These are phyloP conservation scores for Andrena chrysosceles DNA, from an alignment of 2,888 invertebrate species.

Conservation along the genomic window DNA sequence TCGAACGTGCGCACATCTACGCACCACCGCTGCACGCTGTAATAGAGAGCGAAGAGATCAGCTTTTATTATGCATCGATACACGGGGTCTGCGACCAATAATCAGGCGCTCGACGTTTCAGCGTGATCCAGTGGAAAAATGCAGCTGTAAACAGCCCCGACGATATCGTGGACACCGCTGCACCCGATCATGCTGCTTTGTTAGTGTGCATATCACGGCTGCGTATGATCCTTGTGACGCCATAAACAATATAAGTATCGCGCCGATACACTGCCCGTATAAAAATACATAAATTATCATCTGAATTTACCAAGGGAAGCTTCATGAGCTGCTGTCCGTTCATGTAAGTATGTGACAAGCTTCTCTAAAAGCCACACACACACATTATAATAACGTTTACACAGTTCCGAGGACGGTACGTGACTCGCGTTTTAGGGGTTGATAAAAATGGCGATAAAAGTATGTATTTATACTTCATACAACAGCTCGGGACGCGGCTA, in stretches of 20 bases:
- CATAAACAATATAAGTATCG: slow-evolving; percentile 53
- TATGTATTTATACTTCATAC: slow-evolving; percentile 15
- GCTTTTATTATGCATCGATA: slow-evolving; percentile 26
- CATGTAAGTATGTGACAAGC: slow-evolving; percentile 77
- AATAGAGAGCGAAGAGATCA: background rate
- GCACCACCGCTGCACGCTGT: background rate
- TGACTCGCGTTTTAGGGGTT: slow-evolving; percentile 50
- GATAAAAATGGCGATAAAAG: slow-evolving; percentile 50
- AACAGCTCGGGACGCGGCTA: background rate
- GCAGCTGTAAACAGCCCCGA: slow-evolving; percentile 29
- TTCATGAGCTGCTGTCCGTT: slow-evolving; percentile 83
- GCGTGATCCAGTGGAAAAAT: slow-evolving; percentile 10
- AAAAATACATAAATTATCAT: slow-evolving; percentile 50
- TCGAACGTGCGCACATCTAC: background rate
- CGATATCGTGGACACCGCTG: slow-evolving; percentile 9
- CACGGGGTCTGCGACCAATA: slow-evolving; percentile 8
- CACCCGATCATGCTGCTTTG: slow-evolving; percentile 42
- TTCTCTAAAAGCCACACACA: slow-evolving; percentile 11
- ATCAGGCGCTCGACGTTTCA: slow-evolving; percentile 11
- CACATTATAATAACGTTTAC: slow-evolving; percentile 5
- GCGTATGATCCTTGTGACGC: slow-evolving; percentile 45
- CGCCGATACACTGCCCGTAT: slow-evolving; percentile 36
- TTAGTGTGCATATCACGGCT: slow-evolving; percentile 50
- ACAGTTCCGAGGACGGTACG: slow-evolving; percentile 23
- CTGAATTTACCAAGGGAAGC: slow-evolving; percentile 70